These are phyloP conservation scores for Gobio gobio DNA, from an alignment of 2,113 vertebrate species.

Conservation along the genomic window DNA sequence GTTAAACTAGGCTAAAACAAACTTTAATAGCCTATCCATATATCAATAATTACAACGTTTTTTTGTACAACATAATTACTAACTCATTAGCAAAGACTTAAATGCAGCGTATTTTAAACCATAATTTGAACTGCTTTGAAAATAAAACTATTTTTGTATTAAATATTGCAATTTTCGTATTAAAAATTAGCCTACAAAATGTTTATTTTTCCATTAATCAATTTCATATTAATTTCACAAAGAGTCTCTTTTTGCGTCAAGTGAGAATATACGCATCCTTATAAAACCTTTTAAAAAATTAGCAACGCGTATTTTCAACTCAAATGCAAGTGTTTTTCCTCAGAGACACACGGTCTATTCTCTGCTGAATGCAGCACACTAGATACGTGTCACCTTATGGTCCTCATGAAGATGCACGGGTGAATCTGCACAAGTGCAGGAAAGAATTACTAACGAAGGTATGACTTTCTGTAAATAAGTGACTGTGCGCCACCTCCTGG, in stretches of 20 bases:
- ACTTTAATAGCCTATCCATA: neutral
- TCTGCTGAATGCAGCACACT: neutral
- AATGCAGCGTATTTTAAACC: neutral
- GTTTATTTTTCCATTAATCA: too few species aligned
- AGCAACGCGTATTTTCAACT: neutral
- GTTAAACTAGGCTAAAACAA: neutral
- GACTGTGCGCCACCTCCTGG: constrained; percentile 91
- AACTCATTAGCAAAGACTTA: neutral
- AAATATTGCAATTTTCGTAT: too few species aligned
- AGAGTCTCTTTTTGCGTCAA: neutral
- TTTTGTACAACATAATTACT: too few species aligned
- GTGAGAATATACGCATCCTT: neutral
- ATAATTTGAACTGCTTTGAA: neutral
- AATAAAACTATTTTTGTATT: neutral
- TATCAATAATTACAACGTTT: neutral
- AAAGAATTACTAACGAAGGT: neutral
- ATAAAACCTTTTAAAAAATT: neutral
- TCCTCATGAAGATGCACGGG: neutral
- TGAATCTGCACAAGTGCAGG: constrained; percentile 3
- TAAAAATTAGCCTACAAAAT: neutral
- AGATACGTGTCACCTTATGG: neutral
- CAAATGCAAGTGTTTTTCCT: neutral
- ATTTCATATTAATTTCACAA: neutral
- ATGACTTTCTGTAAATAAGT: constrained; percentile 63
- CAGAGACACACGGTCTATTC: neutral